Evolutionary conservation across 2,797 vertebrate genomes (phyloP).

Genomic region (Gambusia yucatana): DNA sequence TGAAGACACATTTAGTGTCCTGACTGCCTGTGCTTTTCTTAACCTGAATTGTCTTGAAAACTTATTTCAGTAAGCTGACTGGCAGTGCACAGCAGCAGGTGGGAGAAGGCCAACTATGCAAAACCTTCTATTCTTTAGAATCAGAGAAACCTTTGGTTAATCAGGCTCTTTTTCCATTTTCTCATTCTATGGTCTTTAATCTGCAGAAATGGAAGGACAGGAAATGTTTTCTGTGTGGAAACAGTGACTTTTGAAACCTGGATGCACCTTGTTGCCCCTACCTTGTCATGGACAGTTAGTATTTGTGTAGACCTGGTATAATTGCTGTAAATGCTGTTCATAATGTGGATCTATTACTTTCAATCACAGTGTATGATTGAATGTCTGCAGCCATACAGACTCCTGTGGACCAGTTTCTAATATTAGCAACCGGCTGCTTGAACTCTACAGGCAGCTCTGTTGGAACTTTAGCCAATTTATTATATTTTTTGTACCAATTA

Average conservation of each 20-base stretch:
- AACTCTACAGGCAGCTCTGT: background rate
- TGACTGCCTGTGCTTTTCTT: background rate
- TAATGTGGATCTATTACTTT: conserved; percentile 2
- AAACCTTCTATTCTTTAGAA: background rate
- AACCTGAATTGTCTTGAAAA: background rate
- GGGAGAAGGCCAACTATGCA: background rate
- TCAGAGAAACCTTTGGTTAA: background rate
- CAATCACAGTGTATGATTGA: background rate
- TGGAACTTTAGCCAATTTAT: background rate
- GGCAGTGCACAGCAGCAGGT: background rate
- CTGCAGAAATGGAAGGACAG: background rate
- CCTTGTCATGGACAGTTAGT: background rate
- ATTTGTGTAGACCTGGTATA: background rate
- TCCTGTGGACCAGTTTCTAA: background rate
- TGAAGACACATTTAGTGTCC: background rate
- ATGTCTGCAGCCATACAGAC: background rate
- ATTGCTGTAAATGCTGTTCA: background rate
- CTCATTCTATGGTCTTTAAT: background rate
- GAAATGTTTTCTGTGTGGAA: background rate
- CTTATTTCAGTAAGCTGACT: background rate
- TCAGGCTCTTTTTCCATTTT: background rate
- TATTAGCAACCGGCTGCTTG: background rate
- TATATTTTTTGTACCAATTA: background rate
- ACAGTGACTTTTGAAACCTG: background rate
- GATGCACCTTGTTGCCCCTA: background rate